These are phyloP conservation scores for Andrena marginata DNA, from an alignment of 2,888 invertebrate species.

Conservation along the genomic window DNA sequence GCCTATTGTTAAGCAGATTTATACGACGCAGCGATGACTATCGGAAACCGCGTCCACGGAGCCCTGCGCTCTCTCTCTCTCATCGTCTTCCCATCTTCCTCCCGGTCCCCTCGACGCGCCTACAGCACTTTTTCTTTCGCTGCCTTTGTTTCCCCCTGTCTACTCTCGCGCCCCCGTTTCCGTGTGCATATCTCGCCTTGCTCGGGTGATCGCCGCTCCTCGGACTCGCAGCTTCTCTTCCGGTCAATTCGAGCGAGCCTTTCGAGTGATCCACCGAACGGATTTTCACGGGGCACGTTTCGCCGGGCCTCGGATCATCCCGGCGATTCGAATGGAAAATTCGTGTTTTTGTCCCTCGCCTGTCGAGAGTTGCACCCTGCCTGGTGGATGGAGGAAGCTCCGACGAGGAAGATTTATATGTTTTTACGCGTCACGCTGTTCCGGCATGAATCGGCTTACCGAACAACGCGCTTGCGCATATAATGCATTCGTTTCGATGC, in stretches of 20 bases:
- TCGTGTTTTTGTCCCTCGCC: slow-evolving; percentile 61
- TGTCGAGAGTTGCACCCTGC: slow-evolving; percentile 22
- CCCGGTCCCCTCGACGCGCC: neutral
- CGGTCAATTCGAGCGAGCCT: slow-evolving; percentile 50
- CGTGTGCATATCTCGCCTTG: slow-evolving; percentile 26
- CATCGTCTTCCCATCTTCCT: slow-evolving; percentile 46
- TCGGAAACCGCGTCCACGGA: slow-evolving; percentile 69
- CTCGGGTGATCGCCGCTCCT: slow-evolving; percentile 22
- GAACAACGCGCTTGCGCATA: slow-evolving; percentile 24
- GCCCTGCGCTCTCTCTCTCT: slow-evolving; percentile 51
- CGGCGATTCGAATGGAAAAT: slow-evolving; percentile 62
- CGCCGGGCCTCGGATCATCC: slow-evolving; percentile 36
- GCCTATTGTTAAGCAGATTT: slow-evolving; percentile 76
- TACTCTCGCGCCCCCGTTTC: slow-evolving; percentile 4
- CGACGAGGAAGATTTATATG: slow-evolving; percentile 53
- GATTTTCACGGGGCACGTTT: slow-evolving; percentile 31
- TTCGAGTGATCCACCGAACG: slow-evolving; percentile 51
- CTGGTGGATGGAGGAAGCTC: slow-evolving; percentile 10
- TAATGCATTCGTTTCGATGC: slow-evolving; percentile 38
- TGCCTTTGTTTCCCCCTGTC: slow-evolving; percentile 42
- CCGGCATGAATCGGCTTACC: slow-evolving; percentile 51
- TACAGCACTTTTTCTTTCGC: slow-evolving; percentile 15
- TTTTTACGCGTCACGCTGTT: slow-evolving; percentile 52
- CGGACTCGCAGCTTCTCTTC: slow-evolving; percentile 24
- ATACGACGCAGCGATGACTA: slow-evolving; percentile 75